Evolutionary conservation across 1,140 invertebrate genomes (phyloP).

Genomic region (Bombus picipes): DNA sequence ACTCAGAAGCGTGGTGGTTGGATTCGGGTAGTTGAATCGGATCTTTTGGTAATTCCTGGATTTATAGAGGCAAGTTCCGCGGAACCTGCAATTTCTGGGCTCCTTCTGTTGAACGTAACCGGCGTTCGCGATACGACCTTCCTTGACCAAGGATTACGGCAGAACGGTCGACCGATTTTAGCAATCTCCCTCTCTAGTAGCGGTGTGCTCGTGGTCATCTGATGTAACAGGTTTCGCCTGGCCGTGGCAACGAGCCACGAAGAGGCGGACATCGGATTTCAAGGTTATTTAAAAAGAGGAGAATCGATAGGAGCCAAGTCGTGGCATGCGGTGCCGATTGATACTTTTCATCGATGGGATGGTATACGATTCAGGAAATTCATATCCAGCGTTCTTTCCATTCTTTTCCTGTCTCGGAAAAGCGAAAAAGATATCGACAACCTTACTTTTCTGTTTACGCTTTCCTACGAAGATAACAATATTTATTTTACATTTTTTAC

Average conservation of each 20-base stretch:
- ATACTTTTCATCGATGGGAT: constrained; percentile 3
- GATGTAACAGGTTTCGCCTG: constrained; percentile 50
- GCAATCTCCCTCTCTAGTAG: constrained; percentile 14
- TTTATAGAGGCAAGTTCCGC: constrained; percentile 29
- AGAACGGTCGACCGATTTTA: constrained; percentile 40
- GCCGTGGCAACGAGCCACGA: constrained; percentile 32
- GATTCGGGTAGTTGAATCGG: background rate
- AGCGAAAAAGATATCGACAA: background rate
- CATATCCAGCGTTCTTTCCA: background rate
- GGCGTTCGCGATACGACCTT: constrained; percentile 36
- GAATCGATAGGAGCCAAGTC: background rate
- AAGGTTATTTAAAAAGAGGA: constrained; percentile 42
- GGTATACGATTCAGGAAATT: background rate
- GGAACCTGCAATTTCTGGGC: constrained; percentile 35
- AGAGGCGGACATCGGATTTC: constrained; percentile 31
- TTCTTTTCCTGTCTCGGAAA: background rate
- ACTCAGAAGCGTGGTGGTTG: background rate
- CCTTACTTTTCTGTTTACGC: accelerated
- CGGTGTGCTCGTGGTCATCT: constrained; percentile 33
- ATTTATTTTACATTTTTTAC: background rate
- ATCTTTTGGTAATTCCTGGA: constrained; percentile 27
- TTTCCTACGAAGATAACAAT: background rate
- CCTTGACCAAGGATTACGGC: constrained; percentile 43
- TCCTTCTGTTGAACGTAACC: constrained; percentile 22
- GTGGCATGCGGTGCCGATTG: background rate